A percentile compares a stretch with the other conserved stretches of the same genome.
phyloP scores from a whole-genome alignment of 1,140 invertebrate species.

The Acromyrmex heyeri region DNA sequence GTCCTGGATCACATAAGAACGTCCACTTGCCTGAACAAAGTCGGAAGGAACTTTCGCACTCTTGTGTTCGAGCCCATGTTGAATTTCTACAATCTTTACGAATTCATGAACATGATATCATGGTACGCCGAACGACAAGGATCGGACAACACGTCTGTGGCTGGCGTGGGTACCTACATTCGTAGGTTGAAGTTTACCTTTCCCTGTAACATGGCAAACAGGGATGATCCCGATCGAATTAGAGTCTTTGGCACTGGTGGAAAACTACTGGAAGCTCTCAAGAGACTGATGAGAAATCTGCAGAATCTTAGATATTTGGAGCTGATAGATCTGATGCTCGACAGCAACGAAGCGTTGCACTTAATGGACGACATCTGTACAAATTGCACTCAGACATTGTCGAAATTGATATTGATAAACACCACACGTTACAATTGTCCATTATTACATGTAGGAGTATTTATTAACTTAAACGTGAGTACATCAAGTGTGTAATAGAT shows the following conservation, averaged over 20 bases:
- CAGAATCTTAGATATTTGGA: slow-evolving; percentile 89
- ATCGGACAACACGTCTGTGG: slow-evolving; percentile 78
- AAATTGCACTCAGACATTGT: slow-evolving; percentile 89
- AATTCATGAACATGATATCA: slow-evolving; percentile 93
- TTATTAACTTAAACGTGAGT: slow-evolving; percentile 91
- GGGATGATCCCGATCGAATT: slow-evolving; percentile 88
- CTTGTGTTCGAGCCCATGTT: slow-evolving; percentile 91
- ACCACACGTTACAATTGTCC: slow-evolving; percentile 91
- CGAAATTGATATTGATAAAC: slow-evolving; percentile 91
- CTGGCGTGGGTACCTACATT: slow-evolving; percentile 88
- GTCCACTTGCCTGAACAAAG: slow-evolving; percentile 90
- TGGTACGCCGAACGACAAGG: slow-evolving; percentile 89
- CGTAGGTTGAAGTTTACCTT: slow-evolving; percentile 92
- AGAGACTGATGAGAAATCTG: slow-evolving; percentile 91
- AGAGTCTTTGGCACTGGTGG: slow-evolving; percentile 93
- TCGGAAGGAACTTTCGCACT: slow-evolving; percentile 90
- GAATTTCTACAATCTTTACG: slow-evolving; percentile 94
- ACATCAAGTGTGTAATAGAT: not conserved
- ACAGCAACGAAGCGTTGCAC: slow-evolving; percentile 89
- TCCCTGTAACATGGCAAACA: slow-evolving; percentile 91
- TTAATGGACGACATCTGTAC: slow-evolving; percentile 92
- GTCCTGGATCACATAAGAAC: slow-evolving; percentile 92
- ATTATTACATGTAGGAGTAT: slow-evolving; percentile 92
- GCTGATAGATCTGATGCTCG: slow-evolving; percentile 92
- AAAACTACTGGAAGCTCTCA: slow-evolving; percentile 90